A percentile compares a stretch with the other conserved stretches of the same genome.
Conservation (phyloP, 2,888 invertebrate species). For the Drosophila pullipes region DNA sequence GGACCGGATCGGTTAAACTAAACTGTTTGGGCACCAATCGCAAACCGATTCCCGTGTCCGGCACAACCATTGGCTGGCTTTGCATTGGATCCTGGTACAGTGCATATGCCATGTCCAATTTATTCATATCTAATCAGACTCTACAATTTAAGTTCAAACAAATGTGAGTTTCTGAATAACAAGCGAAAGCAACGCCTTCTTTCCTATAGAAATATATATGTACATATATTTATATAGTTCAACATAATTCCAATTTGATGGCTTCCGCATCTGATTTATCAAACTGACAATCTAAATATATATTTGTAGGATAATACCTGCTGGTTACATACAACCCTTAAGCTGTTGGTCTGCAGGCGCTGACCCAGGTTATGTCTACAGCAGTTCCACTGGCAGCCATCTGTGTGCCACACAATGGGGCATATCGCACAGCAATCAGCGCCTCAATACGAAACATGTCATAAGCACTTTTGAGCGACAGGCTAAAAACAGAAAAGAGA, state of each 20-base stretch:
- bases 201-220: not conserved
- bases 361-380: slow-evolving; percentile 13
- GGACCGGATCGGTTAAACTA: slow-evolving; percentile 42
- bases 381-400: slow-evolving; percentile 35
- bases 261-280: not conserved
- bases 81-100: slow-evolving; percentile 58
- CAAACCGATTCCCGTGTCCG: slow-evolving; percentile 9
- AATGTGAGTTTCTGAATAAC: not conserved
- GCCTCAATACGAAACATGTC: slow-evolving; percentile 40
- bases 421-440: slow-evolving; percentile 5
- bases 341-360: not conserved
- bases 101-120: slow-evolving; percentile 13
- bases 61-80: slow-evolving; percentile 25
- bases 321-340: not conserved
- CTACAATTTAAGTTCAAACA: not conserved
- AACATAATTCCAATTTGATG: not conserved
- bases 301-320: not conserved
- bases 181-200: not conserved
- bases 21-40: slow-evolving; percentile 17
- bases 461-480: slow-evolving; percentile 48
- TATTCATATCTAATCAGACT: not conserved
- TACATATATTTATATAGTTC: not conserved
- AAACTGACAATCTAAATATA: not conserved
- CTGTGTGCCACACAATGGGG: slow-evolving; percentile 28
- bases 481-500: slow-evolving; percentile 45